Percentiles rank a stretch among this genome's conserved stretches.
Conservation (phyloP, 2,797 vertebrate genomes). For the Cryptoprocta ferox region DNA sequence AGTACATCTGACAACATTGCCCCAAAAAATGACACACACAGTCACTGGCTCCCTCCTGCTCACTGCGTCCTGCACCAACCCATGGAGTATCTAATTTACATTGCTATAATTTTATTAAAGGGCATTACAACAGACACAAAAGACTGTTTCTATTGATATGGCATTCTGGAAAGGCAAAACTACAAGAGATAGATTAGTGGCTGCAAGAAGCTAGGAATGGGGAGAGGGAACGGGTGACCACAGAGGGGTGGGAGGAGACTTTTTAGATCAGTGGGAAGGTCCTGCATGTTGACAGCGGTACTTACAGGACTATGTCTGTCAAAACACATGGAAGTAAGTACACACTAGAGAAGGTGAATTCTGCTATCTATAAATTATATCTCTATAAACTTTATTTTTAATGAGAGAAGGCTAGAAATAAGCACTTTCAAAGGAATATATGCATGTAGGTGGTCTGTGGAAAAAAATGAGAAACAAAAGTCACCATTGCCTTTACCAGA, state of each 20-base stretch:
- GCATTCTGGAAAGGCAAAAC: neutral
- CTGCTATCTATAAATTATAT: neutral
- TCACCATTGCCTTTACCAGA: neutral
- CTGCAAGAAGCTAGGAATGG: neutral
- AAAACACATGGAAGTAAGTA: neutral
- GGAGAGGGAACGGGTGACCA: neutral
- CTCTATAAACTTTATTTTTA: constrained; percentile 25
- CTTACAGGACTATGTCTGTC: neutral
- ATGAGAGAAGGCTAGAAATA: neutral
- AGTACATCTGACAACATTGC: rapidly evolving
- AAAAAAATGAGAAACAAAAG: neutral
- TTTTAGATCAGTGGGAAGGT: neutral
- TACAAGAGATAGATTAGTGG: neutral
- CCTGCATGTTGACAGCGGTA: neutral
- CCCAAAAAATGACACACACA: neutral
- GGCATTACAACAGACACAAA: neutral
- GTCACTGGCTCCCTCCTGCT: neutral
- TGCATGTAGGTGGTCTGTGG: neutral
- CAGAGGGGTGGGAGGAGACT: neutral
- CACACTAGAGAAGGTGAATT: neutral
- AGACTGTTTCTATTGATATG: neutral
- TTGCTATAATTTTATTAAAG: neutral
- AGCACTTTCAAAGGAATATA: neutral
- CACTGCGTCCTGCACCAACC: neutral
- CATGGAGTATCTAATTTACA: neutral